Base-by-base conservation (phyloP, 1,140 invertebrate species). In the Holcopasites calliopsidis region DNA sequence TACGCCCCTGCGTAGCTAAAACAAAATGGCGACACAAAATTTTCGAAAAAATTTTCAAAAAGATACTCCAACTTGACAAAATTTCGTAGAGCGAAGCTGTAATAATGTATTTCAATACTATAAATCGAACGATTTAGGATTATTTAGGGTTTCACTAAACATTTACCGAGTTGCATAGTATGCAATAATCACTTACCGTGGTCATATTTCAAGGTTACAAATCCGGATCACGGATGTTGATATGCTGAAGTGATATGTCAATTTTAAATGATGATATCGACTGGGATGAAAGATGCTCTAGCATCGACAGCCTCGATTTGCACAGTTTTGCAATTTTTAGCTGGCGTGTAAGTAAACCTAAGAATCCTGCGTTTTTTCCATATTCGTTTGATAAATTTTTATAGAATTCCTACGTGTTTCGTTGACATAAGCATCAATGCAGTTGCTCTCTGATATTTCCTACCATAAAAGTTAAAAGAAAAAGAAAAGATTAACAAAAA, bases 241-340 rank as follows among this genome's bases (percentile, higher is more conserved):
- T 40, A 21, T 4, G 40, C 11, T 23, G 2, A 16, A 38, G 16
- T 71, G 42, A 57, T 54, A 82, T 79, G 68, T 26, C 2, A 13
- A 38, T 50, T 72, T 44, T 73, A 68, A 50, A 71, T 71, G 28
- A 84, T 83, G 77, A 42, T 40, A 49, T 80, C 69, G 38, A 71
- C 31, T 11, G 64, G 38, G 40, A 71, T 83, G 57, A 84, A 28
- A 44, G 66, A 77, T 16, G 38, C n/a, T 60, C 86, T 94, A 54
- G 93, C 94, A 42, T 91, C 92, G 0, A 93, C 93, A 50, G 95
- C 95, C 18, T 95, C 94, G 23, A 90, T 95, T 44, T 94, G 93
- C 72, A 95, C 95, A 13, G 92, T 95, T 65, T 89, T 94, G 64
- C 95, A 95, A 82, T 95, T 95, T 91, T 88, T 95, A 79, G 93